Conservation (phyloP, 1,140 invertebrate genomes). For the Heliconius nattereri region DNA sequence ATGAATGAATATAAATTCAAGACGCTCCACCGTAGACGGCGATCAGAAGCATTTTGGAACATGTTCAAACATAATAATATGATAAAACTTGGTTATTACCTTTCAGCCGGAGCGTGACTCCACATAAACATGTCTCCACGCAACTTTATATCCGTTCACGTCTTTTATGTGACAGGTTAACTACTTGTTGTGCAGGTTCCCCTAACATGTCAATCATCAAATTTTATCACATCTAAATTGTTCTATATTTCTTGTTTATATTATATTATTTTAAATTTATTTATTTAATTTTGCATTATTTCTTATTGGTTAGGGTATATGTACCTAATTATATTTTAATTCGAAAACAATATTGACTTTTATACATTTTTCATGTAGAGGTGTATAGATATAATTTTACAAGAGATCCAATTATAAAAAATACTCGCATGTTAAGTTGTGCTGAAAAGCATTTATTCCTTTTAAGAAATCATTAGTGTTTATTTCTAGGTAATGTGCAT, state of each 20-base stretch:
- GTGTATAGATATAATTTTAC: too few species aligned
- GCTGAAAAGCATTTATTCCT: background rate
- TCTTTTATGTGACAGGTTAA: slow-evolving; percentile 48
- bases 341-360: too few species aligned
- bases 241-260: background rate
- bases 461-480: background rate
- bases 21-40: background rate
- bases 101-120: slow-evolving; percentile 40
- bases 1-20: background rate
- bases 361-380: too few species aligned
- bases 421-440: too few species aligned
- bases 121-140: slow-evolving; percentile 56
- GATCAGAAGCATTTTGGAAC: slow-evolving; percentile 43
- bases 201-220: slow-evolving; percentile 25
- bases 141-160: slow-evolving; percentile 40
- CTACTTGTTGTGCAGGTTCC: slow-evolving; percentile 20
- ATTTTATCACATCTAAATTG: background rate
- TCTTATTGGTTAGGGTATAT: too few species aligned
- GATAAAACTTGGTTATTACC: slow-evolving; percentile 37
- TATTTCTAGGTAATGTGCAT: background rate
- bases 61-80: slow-evolving; percentile 50
- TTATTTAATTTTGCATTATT: too few species aligned
- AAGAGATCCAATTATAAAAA: too few species aligned
- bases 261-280: background rate
- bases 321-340: too few species aligned